Conservation (phyloP, 53 echinoderm and acorn worm species). For the Temnopleurus reevesii region DNA sequence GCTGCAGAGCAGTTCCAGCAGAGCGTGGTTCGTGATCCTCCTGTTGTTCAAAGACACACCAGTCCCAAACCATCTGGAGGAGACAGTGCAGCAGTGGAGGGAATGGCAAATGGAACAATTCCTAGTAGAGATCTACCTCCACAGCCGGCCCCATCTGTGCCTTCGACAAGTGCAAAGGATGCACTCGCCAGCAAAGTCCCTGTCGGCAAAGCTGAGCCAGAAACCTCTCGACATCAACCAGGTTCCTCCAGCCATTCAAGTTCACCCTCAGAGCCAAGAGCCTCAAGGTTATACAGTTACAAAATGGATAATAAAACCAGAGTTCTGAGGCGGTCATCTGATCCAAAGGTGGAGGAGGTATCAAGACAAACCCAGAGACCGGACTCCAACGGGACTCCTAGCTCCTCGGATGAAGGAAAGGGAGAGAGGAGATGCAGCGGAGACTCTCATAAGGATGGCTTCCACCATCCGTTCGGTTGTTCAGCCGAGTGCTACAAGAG, state of each 20-base stretch:
- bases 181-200: constrained; percentile 15
- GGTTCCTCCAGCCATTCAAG: neutral
- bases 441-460: constrained; percentile 52
- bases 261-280: neutral
- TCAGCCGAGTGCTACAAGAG: constrained; percentile 40
- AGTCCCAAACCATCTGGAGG: neutral
- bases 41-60: neutral
- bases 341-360: constrained; percentile 6
- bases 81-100: neutral
- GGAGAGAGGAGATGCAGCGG: constrained; percentile 56
- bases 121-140: constrained; percentile 10
- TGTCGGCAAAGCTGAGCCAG: neutral
- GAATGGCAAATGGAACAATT: constrained; percentile 12
- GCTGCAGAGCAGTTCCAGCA: neutral
- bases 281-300: constrained; percentile 35
- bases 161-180: constrained; percentile 38
- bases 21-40: neutral
- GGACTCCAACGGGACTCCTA: neutral
- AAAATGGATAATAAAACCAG: constrained; percentile 31
- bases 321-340: constrained; percentile 15
- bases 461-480: constrained; percentile 56
- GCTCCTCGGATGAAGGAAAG: neutral
- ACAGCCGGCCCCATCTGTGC: neutral
- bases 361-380: neutral
- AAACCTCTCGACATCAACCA: neutral